Conservation (phyloP, 2,797 vertebrate species). For the Scarus forsteni region DNA sequence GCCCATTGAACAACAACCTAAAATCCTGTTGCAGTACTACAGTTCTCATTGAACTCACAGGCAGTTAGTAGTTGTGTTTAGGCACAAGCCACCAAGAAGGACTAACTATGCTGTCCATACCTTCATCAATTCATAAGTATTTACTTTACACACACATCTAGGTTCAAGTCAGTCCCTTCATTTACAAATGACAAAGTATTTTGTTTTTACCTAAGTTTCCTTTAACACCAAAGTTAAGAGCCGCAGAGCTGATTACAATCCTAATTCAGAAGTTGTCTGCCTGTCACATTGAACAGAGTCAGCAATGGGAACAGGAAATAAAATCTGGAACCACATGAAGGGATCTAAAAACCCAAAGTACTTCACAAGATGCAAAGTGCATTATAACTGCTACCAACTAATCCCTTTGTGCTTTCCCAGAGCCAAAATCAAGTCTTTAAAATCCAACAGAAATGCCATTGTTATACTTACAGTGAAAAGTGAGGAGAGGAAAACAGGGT, state of each 20-base stretch:
- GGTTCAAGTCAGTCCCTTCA: slow-evolving; percentile 7
- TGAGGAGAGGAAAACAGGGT: slow-evolving; percentile 48
- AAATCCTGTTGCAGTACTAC: neutral
- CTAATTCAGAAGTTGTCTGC: slow-evolving; percentile 13
- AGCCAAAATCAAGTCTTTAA: slow-evolving; percentile 31
- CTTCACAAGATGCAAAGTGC: slow-evolving; percentile 41
- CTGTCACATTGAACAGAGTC: slow-evolving; percentile 13
- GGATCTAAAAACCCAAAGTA: slow-evolving; percentile 37
- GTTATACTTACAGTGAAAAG: slow-evolving; percentile 73
- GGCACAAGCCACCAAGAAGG: slow-evolving; percentile 12
- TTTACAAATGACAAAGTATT: slow-evolving; percentile 13
- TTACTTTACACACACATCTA: neutral
- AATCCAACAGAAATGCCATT: slow-evolving; percentile 50
- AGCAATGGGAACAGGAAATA: slow-evolving; percentile 28
- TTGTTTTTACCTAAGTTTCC: slow-evolving; percentile 16
- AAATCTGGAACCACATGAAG: slow-evolving; percentile 27
- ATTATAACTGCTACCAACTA: slow-evolving; percentile 41
- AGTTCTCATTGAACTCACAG: too few relatives aligned
- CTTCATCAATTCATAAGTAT: neutral
- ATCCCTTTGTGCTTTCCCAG: slow-evolving; percentile 34
- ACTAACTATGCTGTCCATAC: neutral
- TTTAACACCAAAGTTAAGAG: neutral
- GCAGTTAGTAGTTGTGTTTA: neutral
- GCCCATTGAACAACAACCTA: neutral
- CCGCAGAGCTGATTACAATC: slow-evolving; percentile 23